Evolutionary conservation across 2,888 invertebrate genomes (phyloP), one percentile per base, ranked within the genome.

Genomic region (Eilema griseolum): DNA sequence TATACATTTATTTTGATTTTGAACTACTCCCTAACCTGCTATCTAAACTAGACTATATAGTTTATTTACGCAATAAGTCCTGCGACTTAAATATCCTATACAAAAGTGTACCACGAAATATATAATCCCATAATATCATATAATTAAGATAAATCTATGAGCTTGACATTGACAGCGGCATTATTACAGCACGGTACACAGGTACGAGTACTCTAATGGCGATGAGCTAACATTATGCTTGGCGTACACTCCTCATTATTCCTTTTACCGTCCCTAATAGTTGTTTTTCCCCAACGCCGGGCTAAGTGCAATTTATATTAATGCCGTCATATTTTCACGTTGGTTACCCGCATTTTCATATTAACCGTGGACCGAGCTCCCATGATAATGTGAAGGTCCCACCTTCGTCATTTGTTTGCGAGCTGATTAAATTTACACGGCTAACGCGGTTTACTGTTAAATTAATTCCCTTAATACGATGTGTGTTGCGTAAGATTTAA

Each of bases 231-330:
- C 81, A 83, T 84, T 80, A 76, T 78, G 71, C 67, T 73, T 70
- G 70, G 69, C 75, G 69, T 71, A 80, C 79, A 73, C 75, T 75
- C 71, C 78, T 74, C 76, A 76, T 80, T 79, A 78, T 72, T 78
- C 80, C 82, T 81, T 77, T 77, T 73, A 79, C 76, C 78, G 69
- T 72, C 73, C 72, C 78, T 86, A 86, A 85, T 90, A 91, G 91
- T 90, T 90, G 90, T 91, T 93, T 92, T 92, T 89, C 89, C 87
- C 84, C 82, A 82, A 80, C 87, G 83, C 79, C 78, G 77, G 80
- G 85, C 90, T 90, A 92, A 92, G 93, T 92, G 91, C 92, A 93
- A 93, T 93, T 93, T 93, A 92, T 93, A 93, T 94, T 93, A 93
- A 93, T 92, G 90, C 86, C 90, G 86, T 92, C 91, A 94, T 93